Evolutionary conservation across 2,113 vertebrate genomes (phyloP).

Genomic region (Scatophagus argus): DNA sequence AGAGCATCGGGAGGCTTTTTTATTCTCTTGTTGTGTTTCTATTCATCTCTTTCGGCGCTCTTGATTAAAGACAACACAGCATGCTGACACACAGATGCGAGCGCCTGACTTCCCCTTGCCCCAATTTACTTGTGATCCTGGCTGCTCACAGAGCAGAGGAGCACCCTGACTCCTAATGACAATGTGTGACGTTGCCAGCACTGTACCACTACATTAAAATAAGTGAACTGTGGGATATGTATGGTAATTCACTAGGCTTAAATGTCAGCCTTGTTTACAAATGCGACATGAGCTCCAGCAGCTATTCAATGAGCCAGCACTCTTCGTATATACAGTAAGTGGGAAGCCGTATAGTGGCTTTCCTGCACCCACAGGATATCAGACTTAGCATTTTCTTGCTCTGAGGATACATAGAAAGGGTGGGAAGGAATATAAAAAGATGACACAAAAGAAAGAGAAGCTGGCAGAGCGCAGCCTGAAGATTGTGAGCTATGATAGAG

Average conservation of each 20-base stretch:
- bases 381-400: constrained; percentile 50
- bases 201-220: constrained; percentile 52
- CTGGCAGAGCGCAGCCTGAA: constrained; percentile 61
- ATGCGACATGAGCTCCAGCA: constrained; percentile 44
- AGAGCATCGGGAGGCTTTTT: constrained; percentile 46
- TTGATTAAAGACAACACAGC: constrained; percentile 72
- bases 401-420: constrained; percentile 37
- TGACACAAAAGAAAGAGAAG: constrained; percentile 67
- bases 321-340: constrained; percentile 34
- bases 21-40: constrained; percentile 56
- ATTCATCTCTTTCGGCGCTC: constrained; percentile 63
- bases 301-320: constrained; percentile 55
- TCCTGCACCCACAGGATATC: constrained; percentile 35
- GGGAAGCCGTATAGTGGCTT: constrained; percentile 16
- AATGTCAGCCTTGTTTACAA: constrained; percentile 81
- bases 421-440: constrained; percentile 62
- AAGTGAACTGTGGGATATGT: constrained; percentile 54
- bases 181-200: constrained; percentile 42
- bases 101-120: constrained; percentile 18
- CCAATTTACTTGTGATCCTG: constrained; percentile 43
- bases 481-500: constrained; percentile 79
- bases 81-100: constrained; percentile 48
- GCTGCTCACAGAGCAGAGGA: constrained; percentile 23
- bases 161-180: constrained; percentile 54
- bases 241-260: constrained; percentile 53